phyloP scores from a whole-genome alignment of 2,888 invertebrate species.

The Abrostola triplasia region DNA sequence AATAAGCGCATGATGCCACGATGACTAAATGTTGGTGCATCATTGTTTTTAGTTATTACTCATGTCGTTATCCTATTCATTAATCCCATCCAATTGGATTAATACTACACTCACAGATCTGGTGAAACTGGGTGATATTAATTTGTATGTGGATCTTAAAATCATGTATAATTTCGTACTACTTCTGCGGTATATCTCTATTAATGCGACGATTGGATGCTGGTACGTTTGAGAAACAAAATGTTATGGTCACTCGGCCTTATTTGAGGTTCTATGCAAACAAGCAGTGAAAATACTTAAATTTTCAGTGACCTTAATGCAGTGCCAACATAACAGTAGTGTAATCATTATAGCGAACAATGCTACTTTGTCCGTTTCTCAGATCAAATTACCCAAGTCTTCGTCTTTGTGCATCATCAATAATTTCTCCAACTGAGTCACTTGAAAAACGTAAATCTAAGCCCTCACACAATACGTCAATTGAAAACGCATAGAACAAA shows the following conservation, averaged over 20 bases:
- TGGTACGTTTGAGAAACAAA: no score
- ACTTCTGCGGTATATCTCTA: no score
- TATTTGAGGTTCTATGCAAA: no score
- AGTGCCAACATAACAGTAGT: no score
- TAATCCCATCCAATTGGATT: conserved; percentile 38
- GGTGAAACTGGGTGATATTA: conserved; percentile 3
- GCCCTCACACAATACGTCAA: conserved; percentile 36
- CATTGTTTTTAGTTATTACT: conserved; percentile 50
- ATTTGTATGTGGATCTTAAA: background rate
- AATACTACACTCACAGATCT: conserved; percentile 17
- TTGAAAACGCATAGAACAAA: conserved; percentile 41
- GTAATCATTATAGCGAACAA: no score
- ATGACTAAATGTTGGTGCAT: conserved; percentile 45
- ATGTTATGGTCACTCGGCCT: no score
- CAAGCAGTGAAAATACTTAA: no score
- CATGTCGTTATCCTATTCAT: conserved; percentile 42
- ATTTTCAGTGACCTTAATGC: no score
- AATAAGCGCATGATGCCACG: conserved; percentile 32
- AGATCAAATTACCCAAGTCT: conserved; percentile 8
- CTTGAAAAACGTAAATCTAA: conserved; percentile 38
- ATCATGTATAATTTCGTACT: background rate
- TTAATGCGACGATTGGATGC: no score
- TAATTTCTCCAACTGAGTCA: conserved; percentile 41
- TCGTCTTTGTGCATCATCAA: conserved; percentile 36
- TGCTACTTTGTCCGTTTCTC: no score